Evolutionary conservation across 2,113 vertebrate species (phyloP).

Genomic region (Oryzias javanicus): DNA sequence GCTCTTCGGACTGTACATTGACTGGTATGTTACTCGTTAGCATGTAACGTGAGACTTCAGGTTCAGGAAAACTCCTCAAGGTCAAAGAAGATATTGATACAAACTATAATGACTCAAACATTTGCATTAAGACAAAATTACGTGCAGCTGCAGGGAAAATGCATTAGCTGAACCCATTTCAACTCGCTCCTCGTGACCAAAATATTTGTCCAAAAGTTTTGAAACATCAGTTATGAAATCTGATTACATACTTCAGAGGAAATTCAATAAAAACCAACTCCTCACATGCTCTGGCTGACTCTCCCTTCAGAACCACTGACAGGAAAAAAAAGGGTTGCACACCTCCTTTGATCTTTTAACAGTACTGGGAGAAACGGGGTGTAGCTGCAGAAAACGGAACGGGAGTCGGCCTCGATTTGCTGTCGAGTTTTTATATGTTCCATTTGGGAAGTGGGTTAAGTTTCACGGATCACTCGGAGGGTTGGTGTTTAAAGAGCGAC

Average conservation of each 20-base stretch:
- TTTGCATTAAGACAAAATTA: not conserved
- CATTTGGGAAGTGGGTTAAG: conserved; percentile 20
- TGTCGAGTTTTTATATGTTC: conserved; percentile 27
- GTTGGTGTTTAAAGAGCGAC: conserved; percentile 16
- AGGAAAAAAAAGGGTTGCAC: too few relatives aligned
- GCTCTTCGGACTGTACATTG: too few relatives aligned
- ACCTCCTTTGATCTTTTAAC: too few relatives aligned
- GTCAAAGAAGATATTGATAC: not conserved
- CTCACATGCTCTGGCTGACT: not conserved
- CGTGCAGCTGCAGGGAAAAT: not conserved
- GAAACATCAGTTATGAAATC: conserved; percentile 6
- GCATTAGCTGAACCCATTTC: not conserved
- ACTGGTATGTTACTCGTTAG: too few relatives aligned
- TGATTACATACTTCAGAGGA: not conserved
- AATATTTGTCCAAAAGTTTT: conserved; percentile 1
- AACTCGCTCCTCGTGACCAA: not conserved
- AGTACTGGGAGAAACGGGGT: not conserved
- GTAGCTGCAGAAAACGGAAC: not conserved
- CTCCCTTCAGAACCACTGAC: too few relatives aligned
- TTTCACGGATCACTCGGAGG: conserved; percentile 27
- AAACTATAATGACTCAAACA: not conserved
- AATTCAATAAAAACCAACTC: not conserved
- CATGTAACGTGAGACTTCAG: too few relatives aligned
- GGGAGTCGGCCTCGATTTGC: conserved; percentile 25
- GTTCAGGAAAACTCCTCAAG: too few relatives aligned